These are phyloP conservation scores for Coluber constrictor DNA, from an alignment of 2,797 vertebrate species.

Conservation along the genomic window DNA sequence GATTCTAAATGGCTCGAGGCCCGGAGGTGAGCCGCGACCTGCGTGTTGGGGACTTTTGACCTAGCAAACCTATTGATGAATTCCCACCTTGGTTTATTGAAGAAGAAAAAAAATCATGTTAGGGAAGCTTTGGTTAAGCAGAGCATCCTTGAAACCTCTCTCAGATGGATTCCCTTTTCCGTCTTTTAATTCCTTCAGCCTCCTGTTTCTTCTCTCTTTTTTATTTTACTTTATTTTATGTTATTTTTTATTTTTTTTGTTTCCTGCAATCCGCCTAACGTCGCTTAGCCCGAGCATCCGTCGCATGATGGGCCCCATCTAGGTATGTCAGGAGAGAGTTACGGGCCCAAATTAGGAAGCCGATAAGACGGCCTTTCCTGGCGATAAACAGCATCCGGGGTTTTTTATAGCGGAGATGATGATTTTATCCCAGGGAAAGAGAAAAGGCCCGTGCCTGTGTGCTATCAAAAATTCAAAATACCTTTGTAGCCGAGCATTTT, in stretches of 20 bases:
- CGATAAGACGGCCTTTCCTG: neutral
- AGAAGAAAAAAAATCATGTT: accelerated
- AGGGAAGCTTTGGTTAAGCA: neutral
- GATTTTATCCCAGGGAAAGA: neutral
- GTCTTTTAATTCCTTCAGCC: neutral
- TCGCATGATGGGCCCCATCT: neutral
- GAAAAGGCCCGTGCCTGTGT: neutral
- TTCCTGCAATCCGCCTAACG: neutral
- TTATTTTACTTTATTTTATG: too few relatives aligned
- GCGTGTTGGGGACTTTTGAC: neutral
- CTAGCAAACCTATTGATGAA: neutral
- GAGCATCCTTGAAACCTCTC: neutral
- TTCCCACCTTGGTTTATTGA: neutral
- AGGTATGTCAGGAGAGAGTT: neutral
- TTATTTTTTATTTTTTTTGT: neutral
- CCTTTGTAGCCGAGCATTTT: conserved; percentile 5
- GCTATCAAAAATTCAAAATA: neutral
- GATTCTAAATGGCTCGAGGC: neutral
- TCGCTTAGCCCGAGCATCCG: neutral
- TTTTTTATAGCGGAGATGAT: neutral
- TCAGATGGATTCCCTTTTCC: neutral
- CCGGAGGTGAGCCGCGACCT: too few relatives aligned
- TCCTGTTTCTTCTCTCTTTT: neutral
- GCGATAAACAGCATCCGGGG: neutral
- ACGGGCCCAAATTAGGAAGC: neutral